A percentile compares a stretch with the other conserved stretches of the same genome.
These are phyloP conservation scores for Lamprotornis superbus DNA, from an alignment of 2,113 vertebrate species.

Conservation along the genomic window DNA sequence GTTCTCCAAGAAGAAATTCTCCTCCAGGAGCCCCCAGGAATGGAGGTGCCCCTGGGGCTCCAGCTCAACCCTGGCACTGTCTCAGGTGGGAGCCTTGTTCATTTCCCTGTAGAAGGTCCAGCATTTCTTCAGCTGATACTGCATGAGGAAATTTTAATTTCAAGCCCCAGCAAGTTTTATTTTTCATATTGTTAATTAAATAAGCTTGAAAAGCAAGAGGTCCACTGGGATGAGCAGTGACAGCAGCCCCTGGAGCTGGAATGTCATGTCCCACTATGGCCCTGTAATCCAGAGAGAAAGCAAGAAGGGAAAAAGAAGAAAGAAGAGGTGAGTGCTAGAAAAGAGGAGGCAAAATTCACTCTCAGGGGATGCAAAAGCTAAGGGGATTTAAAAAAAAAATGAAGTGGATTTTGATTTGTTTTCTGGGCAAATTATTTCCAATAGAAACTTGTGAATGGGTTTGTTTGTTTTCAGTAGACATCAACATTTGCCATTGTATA, in stretches of 20 bases:
- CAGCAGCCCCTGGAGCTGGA: not conserved
- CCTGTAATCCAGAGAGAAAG: not conserved
- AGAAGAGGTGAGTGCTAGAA: not conserved
- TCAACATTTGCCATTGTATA: not conserved
- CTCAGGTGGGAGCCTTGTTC: not conserved
- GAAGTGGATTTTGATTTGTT: not conserved
- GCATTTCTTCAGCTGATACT: not conserved
- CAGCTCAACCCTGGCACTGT: not conserved
- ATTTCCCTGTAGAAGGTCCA: not conserved
- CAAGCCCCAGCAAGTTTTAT: not conserved
- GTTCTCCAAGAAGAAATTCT: not conserved
- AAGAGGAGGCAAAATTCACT: not conserved
- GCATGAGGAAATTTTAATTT: not conserved
- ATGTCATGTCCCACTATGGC: accelerated
- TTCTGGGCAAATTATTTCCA: not conserved
- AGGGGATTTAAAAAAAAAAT: not conserved
- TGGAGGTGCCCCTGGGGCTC: not conserved
- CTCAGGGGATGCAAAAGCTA: not conserved
- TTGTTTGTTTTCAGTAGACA: not conserved
- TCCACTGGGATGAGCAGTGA: accelerated
- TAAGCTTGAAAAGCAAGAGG: not conserved
- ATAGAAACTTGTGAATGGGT: not conserved
- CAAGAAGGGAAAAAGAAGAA: not conserved
- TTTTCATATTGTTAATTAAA: not conserved
- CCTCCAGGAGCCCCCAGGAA: not conserved